phyloP scores from a whole-genome alignment of 2,113 vertebrate genomes.

The Corythornis cristatus region DNA sequence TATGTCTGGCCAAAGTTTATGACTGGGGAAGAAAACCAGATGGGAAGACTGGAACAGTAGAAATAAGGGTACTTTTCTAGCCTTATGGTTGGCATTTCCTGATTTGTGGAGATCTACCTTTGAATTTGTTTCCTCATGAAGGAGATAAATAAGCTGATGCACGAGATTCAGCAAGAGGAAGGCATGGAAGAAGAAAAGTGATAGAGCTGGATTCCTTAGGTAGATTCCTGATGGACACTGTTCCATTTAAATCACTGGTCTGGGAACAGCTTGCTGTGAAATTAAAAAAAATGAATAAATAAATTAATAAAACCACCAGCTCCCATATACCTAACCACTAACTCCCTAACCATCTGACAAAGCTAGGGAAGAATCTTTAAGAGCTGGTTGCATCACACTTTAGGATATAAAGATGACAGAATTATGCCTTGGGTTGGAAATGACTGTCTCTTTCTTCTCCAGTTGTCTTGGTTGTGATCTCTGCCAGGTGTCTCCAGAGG shows the following conservation, averaged over 20 bases:
- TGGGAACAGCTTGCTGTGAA: not conserved
- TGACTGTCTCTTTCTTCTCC: not conserved
- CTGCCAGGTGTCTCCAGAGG: not conserved
- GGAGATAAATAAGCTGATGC: not conserved
- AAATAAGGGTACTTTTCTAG: not conserved
- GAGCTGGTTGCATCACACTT: not conserved
- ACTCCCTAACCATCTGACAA: not conserved
- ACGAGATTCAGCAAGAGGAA: not conserved
- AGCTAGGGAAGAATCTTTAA: not conserved
- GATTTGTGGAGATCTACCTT: not conserved
- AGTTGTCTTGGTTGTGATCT: not conserved
- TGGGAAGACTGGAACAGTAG: not conserved
- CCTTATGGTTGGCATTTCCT: not conserved
- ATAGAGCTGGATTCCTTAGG: not conserved
- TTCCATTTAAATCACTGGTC: conserved; percentile 19
- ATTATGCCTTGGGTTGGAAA: too few relatives aligned
- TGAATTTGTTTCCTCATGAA: not conserved
- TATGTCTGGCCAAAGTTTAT: not conserved
- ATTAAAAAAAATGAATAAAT: not conserved
- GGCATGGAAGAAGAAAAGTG: not conserved
- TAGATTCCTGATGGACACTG: not conserved
- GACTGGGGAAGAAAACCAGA: not conserved
- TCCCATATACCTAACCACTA: not conserved
- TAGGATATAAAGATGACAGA: not conserved
- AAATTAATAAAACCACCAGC: not conserved